Evolutionary conservation across 2,113 vertebrate genomes (phyloP).

Genomic region (Morphnarchus princeps): DNA sequence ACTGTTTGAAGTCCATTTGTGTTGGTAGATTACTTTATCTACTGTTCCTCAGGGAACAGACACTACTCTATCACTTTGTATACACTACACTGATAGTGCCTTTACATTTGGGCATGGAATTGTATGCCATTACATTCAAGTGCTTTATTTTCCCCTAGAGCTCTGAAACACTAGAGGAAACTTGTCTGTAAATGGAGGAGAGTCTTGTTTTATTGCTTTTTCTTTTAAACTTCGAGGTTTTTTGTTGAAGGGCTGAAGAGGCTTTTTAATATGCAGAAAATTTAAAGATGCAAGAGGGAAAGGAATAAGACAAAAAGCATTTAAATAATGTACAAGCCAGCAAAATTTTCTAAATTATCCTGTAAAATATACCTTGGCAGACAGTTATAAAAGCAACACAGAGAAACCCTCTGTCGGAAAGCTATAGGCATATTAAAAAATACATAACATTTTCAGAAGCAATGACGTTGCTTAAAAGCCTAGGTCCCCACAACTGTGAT

Average conservation of each 20-base stretch:
- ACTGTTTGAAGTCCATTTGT: slow-evolving; percentile 58
- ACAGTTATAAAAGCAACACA: background rate
- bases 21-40: slow-evolving; percentile 65
- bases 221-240: background rate
- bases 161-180: background rate
- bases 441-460: background rate
- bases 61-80: slow-evolving; percentile 55
- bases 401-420: background rate
- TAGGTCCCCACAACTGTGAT: background rate
- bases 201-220: background rate
- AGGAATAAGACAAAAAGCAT: background rate
- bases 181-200: background rate
- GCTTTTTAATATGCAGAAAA: background rate
- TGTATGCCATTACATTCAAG: background rate
- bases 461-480: background rate
- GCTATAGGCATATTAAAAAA: background rate
- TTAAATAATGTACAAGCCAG: background rate
- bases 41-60: slow-evolving; percentile 52
- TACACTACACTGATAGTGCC: slow-evolving; percentile 31
- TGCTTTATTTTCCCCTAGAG: slow-evolving; percentile 2
- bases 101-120: slow-evolving; percentile 1
- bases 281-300: background rate
- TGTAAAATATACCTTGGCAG: background rate
- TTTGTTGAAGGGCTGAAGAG: background rate
- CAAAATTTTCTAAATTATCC: background rate